phyloP scores from a whole-genome alignment of 2,113 vertebrate species.

The Opisthocomus hoazin region DNA sequence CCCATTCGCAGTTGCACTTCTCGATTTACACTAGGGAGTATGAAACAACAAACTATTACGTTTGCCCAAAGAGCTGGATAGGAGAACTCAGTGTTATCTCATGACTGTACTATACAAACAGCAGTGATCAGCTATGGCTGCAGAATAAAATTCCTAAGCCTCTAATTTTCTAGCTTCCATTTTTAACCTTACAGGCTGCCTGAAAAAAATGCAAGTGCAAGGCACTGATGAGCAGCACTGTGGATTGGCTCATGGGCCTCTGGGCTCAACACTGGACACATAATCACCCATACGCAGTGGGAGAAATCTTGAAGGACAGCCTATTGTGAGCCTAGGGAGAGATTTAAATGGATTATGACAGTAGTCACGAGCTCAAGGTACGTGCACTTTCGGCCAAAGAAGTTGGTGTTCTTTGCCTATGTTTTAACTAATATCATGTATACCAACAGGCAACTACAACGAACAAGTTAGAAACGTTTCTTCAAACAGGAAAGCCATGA shows the following conservation, averaged over 20 bases:
- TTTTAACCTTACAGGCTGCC: background rate
- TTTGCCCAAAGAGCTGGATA: background rate
- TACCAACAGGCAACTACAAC: background rate
- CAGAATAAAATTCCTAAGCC: background rate
- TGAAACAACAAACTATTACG: background rate
- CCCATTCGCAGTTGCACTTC: background rate
- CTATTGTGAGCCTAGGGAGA: background rate
- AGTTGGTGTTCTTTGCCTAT: background rate
- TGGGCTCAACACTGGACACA: rapidly evolving
- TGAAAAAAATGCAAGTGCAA: background rate
- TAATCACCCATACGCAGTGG: background rate
- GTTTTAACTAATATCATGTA: background rate
- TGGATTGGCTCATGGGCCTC: background rate
- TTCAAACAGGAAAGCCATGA: background rate
- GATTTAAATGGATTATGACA: background rate
- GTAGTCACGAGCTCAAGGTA: background rate
- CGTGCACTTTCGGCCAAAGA: background rate
- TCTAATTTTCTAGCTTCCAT: background rate
- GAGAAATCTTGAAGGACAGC: background rate
- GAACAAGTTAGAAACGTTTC: background rate
- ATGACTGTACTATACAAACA: background rate
- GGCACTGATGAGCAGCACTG: background rate
- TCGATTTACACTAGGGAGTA: background rate
- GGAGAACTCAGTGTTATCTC: background rate
- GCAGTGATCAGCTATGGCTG: background rate